Conservation (phyloP, 1,140 invertebrate species). For the Saxidomus purpurata region DNA sequence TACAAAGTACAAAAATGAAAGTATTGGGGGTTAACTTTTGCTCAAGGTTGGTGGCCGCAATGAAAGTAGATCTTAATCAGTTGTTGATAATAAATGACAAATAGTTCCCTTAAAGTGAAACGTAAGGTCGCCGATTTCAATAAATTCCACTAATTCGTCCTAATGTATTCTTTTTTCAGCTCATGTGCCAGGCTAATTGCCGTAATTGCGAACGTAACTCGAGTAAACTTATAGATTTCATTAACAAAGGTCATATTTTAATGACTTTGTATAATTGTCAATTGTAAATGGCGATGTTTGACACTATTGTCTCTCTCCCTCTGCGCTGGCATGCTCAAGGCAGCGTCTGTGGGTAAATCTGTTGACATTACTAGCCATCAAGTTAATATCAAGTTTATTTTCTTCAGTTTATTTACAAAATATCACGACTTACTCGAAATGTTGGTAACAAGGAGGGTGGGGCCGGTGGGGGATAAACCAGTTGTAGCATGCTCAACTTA, state of each 20-base stretch:
- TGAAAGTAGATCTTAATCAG: neutral
- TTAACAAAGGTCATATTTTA: constrained; percentile 21
- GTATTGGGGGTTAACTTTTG: constrained; percentile 3
- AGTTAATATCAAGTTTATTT: neutral
- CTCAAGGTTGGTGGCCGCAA: constrained; percentile 27
- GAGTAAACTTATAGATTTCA: neutral
- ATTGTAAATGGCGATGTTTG: neutral
- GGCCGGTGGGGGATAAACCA: too few relatives aligned
- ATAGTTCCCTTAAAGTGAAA: constrained; percentile 25
- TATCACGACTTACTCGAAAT: too few relatives aligned
- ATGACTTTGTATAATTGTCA: constrained; percentile 7
- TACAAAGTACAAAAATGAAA: constrained; percentile 22
- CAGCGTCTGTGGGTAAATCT: neutral
- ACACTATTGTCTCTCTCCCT: constrained; percentile 5
- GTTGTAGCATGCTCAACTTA: too few relatives aligned
- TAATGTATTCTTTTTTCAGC: constrained; percentile 12
- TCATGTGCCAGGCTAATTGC: neutral
- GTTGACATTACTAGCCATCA: neutral
- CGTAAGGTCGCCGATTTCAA: constrained; percentile 18
- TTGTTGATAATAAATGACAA: neutral
- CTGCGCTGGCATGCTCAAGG: neutral
- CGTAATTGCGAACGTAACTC: neutral
- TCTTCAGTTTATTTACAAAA: too few relatives aligned
- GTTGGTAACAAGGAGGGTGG: too few relatives aligned
- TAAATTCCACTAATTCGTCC: neutral